A percentile compares a stretch with the other conserved stretches of the same genome.
Conservation (phyloP, 2,113 vertebrate genomes). For the Gymnogyps californianus region DNA sequence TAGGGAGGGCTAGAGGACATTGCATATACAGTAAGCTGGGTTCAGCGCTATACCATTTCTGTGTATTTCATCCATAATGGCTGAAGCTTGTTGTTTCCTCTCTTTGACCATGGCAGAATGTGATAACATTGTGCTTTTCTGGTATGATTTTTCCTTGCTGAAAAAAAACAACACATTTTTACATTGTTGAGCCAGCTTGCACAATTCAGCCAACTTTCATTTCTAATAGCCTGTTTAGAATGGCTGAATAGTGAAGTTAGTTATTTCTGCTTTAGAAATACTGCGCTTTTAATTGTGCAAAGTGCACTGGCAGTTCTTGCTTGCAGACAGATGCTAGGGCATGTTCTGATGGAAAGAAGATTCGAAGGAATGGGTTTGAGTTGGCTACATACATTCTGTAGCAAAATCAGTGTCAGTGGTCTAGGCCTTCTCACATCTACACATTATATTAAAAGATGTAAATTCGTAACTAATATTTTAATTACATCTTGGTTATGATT, state of each 20-base stretch:
- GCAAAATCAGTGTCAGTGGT: neutral
- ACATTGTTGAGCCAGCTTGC: neutral
- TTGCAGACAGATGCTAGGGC: neutral
- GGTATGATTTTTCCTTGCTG: slow-evolving; percentile 60
- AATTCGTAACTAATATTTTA: neutral
- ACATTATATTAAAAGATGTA: neutral
- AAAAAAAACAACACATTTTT: slow-evolving; percentile 68
- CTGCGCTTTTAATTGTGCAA: neutral
- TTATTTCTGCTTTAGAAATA: neutral
- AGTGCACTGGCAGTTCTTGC: neutral
- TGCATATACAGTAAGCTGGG: neutral
- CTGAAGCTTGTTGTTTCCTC: slow-evolving; percentile 88
- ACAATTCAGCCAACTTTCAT: neutral
- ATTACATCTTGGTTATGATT: neutral
- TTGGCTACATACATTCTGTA: neutral
- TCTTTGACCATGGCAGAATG: slow-evolving; percentile 84
- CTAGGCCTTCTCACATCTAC: slow-evolving; percentile 9
- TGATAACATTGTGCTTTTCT: slow-evolving; percentile 79
- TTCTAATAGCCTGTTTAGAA: neutral
- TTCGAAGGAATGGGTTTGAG: neutral
- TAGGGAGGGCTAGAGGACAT: neutral
- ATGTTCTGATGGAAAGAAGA: neutral
- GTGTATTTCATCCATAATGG: slow-evolving; percentile 90
- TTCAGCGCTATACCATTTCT: slow-evolving; percentile 79
- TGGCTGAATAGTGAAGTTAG: neutral